Percentiles rank a stretch among this genome's conserved stretches.
phyloP scores from a whole-genome alignment of 2,113 vertebrate genomes.

The Sterrhoptilus dennistouni region DNA sequence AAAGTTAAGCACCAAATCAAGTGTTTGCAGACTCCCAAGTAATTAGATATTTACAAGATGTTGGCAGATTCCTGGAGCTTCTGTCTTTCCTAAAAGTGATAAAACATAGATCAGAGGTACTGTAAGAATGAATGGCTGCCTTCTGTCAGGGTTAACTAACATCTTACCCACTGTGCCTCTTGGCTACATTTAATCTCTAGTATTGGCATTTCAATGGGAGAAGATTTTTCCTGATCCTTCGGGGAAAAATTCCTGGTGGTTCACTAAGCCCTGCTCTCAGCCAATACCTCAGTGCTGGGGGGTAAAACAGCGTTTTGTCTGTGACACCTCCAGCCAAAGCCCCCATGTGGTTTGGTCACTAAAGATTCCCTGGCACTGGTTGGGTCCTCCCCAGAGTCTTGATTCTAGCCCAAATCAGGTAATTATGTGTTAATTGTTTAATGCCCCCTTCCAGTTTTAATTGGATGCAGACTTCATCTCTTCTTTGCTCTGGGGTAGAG shows the following conservation, averaged over 20 bases:
- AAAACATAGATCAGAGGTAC: not conserved
- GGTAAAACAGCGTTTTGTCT: not conserved
- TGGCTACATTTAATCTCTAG: not conserved
- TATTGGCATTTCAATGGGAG: not conserved
- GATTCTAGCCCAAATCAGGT: slow-evolving; percentile 18
- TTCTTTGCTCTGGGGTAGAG: slow-evolving; percentile 35
- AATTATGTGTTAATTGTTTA: slow-evolving; percentile 64
- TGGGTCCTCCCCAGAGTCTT: not conserved
- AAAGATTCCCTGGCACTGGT: not conserved
- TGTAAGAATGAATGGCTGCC: not conserved
- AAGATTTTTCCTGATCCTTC: not conserved
- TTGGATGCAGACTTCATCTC: slow-evolving; percentile 43
- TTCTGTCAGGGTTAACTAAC: not conserved
- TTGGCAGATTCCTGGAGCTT: not conserved
- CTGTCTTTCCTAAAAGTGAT: not conserved
- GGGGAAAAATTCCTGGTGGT: not conserved
- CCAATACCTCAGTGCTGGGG: accelerated
- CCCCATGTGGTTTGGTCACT: not conserved
- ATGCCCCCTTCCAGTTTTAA: slow-evolving; percentile 52
- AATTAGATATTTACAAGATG: not conserved
- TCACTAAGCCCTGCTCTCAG: not conserved
- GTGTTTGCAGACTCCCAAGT: not conserved
- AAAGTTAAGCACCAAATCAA: not conserved
- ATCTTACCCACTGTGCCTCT: not conserved
- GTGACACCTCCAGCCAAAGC: not conserved